Conservation (phyloP, 2,888 invertebrate genomes). For the Euproctis similis region DNA sequence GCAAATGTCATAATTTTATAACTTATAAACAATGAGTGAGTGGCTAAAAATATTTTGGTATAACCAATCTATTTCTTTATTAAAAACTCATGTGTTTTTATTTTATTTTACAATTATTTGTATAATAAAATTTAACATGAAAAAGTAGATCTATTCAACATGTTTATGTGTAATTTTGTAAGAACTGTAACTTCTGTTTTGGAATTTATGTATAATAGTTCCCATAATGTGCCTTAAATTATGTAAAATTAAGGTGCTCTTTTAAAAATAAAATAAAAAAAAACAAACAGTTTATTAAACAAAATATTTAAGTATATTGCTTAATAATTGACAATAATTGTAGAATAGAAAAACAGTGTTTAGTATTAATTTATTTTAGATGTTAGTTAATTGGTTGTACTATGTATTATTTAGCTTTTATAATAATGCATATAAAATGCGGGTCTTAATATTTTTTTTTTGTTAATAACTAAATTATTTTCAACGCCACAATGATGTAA, state of each 20-base stretch:
- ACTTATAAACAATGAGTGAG: no score
- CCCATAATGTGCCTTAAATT: constrained; percentile 41
- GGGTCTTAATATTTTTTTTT: constrained; percentile 53
- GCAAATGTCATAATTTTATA: no score
- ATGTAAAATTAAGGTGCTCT: constrained; percentile 37
- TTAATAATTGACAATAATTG: constrained; percentile 21
- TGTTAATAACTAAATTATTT: constrained; percentile 53
- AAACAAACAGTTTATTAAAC: constrained; percentile 12
- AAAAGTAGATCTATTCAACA: no score
- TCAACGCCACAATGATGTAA: constrained; percentile 56
- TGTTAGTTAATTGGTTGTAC: constrained; percentile 44
- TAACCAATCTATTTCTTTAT: no score
- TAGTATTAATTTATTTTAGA: constrained; percentile 50
- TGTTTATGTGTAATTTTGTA: no score
- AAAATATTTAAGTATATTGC: constrained; percentile 13
- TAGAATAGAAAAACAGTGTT: constrained; percentile 12
- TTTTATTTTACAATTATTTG: no score
- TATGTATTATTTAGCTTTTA: constrained; percentile 35
- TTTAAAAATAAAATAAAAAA: constrained; percentile 19
- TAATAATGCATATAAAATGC: constrained; percentile 55
- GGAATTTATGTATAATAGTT: no score
- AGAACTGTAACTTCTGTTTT: no score
- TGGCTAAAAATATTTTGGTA: no score
- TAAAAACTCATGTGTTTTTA: no score
- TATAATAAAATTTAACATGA: no score